Evolutionary conservation across 2,888 invertebrate genomes (phyloP), one percentile per base, ranked within the genome.

Genomic region (Coleophora flavipennella): DNA sequence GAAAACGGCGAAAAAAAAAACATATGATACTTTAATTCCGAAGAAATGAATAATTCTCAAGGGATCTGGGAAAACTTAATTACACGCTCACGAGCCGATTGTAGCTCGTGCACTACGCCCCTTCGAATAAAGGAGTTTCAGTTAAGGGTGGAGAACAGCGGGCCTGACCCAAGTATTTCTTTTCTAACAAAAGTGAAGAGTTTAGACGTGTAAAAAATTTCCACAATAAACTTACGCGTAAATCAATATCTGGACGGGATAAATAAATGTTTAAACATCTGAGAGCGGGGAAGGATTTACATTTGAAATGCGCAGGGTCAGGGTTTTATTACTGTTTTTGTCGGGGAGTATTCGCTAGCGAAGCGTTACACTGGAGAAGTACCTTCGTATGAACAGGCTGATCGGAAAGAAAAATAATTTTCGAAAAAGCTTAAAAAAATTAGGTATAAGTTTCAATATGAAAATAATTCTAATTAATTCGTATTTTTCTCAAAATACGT

Each of bases 241-340:
- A 52, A 42, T 53, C 60, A 57, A 59, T 57, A 52, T 50, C 48
- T 44, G 57, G 53, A 49, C 51, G 45, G 50, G 52, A 58, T 60
- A 63, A 69, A 67, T 70, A 70, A 71, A 71, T 71, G 66, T 67
- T 69, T 63, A 62, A 71, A 58, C 58, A 57, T 61, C 59, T 62
- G 53, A 52, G 56, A 60, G 50, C 56, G 55, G 57, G 52, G 57
- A 53, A 56, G 53, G 62, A 70, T 75, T 74, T 69, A 66, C 72
- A 73, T 72, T 73, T 63, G 62, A 72, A 73, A 72, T 72, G 66
- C 52, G 55, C 55, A 20, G 62, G 69, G 64, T 62, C 64, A 55
- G 56, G 45, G 59, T 58, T 68, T 70, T 67, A 71, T 67, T 71
- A 61, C 62, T 58, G 59, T 59, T 61, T 62, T 63, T 59, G 57